phyloP scores from a whole-genome alignment of 2,888 invertebrate genomes.

The Nomada fucata region DNA sequence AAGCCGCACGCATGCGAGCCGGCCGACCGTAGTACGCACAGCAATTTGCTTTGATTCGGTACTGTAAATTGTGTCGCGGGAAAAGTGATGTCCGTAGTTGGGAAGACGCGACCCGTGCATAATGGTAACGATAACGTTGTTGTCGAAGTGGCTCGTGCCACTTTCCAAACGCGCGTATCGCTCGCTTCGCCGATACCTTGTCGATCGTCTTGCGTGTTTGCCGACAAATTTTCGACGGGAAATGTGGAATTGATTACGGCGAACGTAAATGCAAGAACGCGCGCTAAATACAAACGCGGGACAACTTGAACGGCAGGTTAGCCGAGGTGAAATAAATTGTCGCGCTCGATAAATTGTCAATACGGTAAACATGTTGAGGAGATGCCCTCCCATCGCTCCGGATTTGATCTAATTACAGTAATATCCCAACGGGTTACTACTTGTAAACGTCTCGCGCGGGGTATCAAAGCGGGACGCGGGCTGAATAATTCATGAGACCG shows the following conservation, averaged over 20 bases:
- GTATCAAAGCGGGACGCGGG: conserved; percentile 22
- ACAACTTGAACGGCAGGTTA: too few relatives aligned
- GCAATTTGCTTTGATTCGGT: conserved; percentile 78
- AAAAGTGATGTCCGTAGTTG: conserved; percentile 67
- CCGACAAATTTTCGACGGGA: too few relatives aligned
- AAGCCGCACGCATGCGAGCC: conserved; percentile 73
- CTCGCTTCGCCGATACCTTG: too few relatives aligned
- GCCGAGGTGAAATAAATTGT: too few relatives aligned
- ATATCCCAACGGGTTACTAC: conserved; percentile 23
- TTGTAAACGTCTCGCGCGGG: conserved; percentile 23
- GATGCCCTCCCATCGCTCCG: not conserved
- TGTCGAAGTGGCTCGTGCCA: not conserved
- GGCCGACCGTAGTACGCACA: conserved; percentile 73
- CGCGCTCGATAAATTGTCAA: too few relatives aligned
- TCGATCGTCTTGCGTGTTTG: too few relatives aligned
- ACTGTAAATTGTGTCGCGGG: conserved; percentile 74
- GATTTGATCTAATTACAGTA: conserved; percentile 41
- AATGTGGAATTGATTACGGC: too few relatives aligned
- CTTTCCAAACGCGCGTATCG: not conserved
- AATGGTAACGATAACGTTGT: conserved; percentile 9
- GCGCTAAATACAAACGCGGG: too few relatives aligned
- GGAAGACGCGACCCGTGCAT: conserved; percentile 15
- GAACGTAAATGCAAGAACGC: too few relatives aligned
- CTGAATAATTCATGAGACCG: conserved; percentile 48
- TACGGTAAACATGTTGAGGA: too few relatives aligned